These are phyloP conservation scores for Emydura subglobosa DNA, from an alignment of 2,113 vertebrate genomes.

Conservation along the genomic window DNA sequence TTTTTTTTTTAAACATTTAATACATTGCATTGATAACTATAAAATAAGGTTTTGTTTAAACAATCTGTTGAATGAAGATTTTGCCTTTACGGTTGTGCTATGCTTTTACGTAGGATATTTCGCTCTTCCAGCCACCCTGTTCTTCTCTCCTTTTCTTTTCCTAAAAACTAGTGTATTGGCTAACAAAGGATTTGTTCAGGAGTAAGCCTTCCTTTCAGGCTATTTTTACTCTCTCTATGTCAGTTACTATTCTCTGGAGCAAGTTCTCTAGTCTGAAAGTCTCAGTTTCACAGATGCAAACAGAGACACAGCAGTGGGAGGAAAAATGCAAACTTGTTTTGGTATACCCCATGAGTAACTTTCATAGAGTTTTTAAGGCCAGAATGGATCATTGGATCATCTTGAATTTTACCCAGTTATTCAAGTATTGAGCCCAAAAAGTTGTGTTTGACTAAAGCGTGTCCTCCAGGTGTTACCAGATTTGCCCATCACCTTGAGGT, in stretches of 20 bases:
- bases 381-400: conserved; percentile 24
- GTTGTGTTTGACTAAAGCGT: background rate
- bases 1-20: background rate
- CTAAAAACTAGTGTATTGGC: background rate
- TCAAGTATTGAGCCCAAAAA: conserved; percentile 21
- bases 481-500: too few relatives aligned
- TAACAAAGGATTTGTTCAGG: background rate
- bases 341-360: conserved; percentile 65
- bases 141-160: background rate
- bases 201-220: conserved; percentile 49
- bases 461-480: background rate
- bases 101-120: background rate
- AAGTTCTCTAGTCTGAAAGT: conserved; percentile 81
- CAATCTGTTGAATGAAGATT: background rate
- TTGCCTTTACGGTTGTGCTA: background rate
- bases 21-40: background rate
- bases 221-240: conserved; percentile 76
- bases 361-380: background rate
- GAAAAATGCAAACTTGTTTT: conserved; percentile 76
- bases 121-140: background rate
- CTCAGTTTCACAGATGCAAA: conserved; percentile 82
- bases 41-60: background rate
- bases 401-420: background rate
- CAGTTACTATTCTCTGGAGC: conserved; percentile 79
- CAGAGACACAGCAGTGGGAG: conserved; percentile 81